Percentiles rank a stretch among this genome's conserved stretches.
Conservation (phyloP, 2,113 vertebrate genomes). For the Scytalopus superciliaris region DNA sequence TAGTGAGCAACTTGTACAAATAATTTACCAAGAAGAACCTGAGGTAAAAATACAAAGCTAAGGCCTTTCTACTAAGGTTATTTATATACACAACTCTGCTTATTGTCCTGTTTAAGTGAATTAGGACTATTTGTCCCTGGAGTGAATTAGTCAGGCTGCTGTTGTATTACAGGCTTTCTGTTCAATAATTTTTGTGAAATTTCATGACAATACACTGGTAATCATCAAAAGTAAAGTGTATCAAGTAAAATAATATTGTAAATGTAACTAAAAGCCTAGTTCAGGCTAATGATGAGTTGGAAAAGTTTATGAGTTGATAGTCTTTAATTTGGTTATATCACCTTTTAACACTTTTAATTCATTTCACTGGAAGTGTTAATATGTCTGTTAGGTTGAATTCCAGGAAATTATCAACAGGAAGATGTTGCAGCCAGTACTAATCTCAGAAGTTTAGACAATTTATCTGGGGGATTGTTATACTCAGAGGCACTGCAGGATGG, state of each 20-base stretch:
- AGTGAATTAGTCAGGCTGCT: neutral
- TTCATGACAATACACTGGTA: neutral
- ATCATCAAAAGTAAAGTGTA: neutral
- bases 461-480: neutral
- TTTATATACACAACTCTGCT: neutral
- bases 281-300: neutral
- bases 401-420: neutral
- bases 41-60: neutral
- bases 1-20: neutral
- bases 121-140: neutral
- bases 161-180: neutral
- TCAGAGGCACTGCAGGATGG: neutral
- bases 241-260: neutral
- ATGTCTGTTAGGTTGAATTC: neutral
- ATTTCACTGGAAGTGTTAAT: neutral
- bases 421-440: neutral
- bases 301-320: neutral
- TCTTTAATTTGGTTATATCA: neutral
- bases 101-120: neutral
- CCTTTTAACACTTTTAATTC: neutral
- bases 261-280: neutral
- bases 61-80: neutral
- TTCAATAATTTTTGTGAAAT: neutral
- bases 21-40: neutral
- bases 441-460: neutral